phyloP scores from a whole-genome alignment of 2,113 vertebrate species.

The Pygoscelis antarcticus region DNA sequence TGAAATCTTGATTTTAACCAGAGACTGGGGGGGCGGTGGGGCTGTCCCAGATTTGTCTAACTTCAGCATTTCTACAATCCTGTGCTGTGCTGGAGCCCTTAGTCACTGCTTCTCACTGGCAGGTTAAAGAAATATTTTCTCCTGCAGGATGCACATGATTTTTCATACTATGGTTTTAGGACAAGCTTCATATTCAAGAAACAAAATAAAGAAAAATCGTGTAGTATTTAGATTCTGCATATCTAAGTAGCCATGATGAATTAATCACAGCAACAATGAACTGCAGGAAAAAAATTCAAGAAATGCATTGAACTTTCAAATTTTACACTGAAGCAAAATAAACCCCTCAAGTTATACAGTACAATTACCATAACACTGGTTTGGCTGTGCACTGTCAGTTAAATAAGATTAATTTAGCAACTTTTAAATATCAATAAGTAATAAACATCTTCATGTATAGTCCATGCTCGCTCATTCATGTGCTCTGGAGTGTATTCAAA shows the following conservation, averaged over 20 bases:
- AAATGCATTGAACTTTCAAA: slow-evolving; percentile 64
- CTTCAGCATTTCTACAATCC: background rate
- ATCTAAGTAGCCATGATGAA: slow-evolving; percentile 65
- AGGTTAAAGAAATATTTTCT: slow-evolving; percentile 38
- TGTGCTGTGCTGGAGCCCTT: background rate
- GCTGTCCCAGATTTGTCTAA: background rate
- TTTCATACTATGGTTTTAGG: slow-evolving; percentile 60
- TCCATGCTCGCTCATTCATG: slow-evolving; percentile 59
- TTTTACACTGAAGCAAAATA: slow-evolving; percentile 64
- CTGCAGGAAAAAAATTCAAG: slow-evolving; percentile 48
- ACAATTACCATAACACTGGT: slow-evolving; percentile 62
- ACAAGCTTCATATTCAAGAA: slow-evolving; percentile 53
- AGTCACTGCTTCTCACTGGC: background rate
- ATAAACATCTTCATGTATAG: slow-evolving; percentile 71
- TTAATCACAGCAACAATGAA: slow-evolving; percentile 68
- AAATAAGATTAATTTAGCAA: slow-evolving; percentile 75
- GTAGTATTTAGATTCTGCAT: slow-evolving; percentile 64
- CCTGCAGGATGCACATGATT: background rate
- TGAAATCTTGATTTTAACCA: background rate
- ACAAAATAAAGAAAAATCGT: slow-evolving; percentile 52
- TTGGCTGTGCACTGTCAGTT: slow-evolving; percentile 63
- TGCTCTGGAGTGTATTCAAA: slow-evolving; percentile 67
- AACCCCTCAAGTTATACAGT: slow-evolving; percentile 59
- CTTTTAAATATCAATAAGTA: slow-evolving; percentile 75
- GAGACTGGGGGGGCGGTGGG: background rate